Conservation (phyloP, 64 coral and sea anemone species). For the Actinia equina region DNA sequence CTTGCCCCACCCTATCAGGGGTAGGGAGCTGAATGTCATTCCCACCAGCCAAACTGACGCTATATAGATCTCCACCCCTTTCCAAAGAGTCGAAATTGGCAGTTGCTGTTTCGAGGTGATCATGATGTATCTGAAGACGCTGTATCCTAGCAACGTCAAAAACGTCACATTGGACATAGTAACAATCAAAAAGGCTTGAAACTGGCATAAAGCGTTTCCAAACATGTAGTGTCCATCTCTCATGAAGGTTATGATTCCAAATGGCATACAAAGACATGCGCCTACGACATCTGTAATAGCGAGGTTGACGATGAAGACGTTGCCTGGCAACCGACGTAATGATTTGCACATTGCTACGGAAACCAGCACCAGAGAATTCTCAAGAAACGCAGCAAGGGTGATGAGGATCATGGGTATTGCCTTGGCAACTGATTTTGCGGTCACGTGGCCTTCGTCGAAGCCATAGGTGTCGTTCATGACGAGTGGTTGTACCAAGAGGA, state of each 20-base stretch:
- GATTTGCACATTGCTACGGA: constrained; percentile 61
- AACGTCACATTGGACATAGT: constrained; percentile 70
- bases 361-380: constrained; percentile 55
- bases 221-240: constrained; percentile 54
- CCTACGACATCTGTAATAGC: constrained; percentile 69
- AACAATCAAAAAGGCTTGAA: constrained; percentile 54
- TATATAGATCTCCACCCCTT: constrained; percentile 37
- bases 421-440: not conserved
- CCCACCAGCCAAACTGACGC: constrained; percentile 49
- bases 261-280: constrained; percentile 44
- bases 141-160: constrained; percentile 63
- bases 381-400: constrained; percentile 47
- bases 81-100: constrained; percentile 45
- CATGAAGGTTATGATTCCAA: constrained; percentile 49
- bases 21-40: constrained; percentile 27
- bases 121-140: constrained; percentile 60
- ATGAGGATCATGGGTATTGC: constrained; percentile 30
- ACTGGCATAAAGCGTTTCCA: constrained; percentile 36
- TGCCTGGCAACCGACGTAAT: constrained; percentile 51
- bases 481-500: not conserved
- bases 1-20: constrained; percentile 63
- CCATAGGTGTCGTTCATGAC: constrained; percentile 1
- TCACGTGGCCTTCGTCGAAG: not conserved
- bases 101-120: constrained; percentile 51
- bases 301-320: constrained; percentile 64